Conservation (phyloP, 2,888 invertebrate species). For the Drosophila tripunctata region DNA sequence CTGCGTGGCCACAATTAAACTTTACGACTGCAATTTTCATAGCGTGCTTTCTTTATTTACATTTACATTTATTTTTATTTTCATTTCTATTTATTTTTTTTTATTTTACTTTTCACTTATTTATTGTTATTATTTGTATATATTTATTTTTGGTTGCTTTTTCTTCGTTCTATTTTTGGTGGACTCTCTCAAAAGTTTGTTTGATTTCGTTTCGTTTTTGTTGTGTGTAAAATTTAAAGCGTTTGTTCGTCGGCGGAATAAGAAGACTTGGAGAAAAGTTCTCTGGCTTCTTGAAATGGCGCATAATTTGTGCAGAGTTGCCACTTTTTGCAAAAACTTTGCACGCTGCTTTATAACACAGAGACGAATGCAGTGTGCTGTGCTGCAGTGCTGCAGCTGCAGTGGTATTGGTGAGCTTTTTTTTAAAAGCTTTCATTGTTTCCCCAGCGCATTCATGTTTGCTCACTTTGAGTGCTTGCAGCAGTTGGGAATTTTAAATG, state of each 20-base stretch:
- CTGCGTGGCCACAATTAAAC: slow-evolving; percentile 69
- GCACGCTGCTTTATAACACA: neutral
- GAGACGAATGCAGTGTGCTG: neutral
- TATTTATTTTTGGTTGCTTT: slow-evolving; percentile 5
- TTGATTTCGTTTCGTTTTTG: no score
- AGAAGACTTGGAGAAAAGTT: slow-evolving; percentile 1
- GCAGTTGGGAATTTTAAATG: neutral
- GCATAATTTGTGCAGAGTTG: slow-evolving; percentile 24
- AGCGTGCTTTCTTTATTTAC: slow-evolving; percentile 48
- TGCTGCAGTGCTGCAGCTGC: no score
- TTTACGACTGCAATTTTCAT: slow-evolving; percentile 74
- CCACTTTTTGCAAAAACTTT: slow-evolving; percentile 1
- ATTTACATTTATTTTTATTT: slow-evolving; percentile 20
- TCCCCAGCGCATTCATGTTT: no score
- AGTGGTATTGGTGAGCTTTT: neutral
- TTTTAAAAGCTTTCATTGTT: neutral
- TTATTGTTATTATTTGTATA: slow-evolving; percentile 1
- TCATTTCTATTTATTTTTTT: slow-evolving; percentile 30
- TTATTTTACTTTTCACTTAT: no score
- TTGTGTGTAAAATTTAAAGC: slow-evolving; percentile 49
- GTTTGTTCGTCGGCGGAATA: slow-evolving; percentile 27
- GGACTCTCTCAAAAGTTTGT: slow-evolving; percentile 29
- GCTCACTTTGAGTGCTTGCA: neutral
- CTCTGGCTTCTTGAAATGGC: neutral
- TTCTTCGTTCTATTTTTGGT: neutral